A percentile compares a stretch with the other conserved stretches of the same genome.
Conservation (phyloP, 2,797 vertebrate species). For the Lemur catta region DNA sequence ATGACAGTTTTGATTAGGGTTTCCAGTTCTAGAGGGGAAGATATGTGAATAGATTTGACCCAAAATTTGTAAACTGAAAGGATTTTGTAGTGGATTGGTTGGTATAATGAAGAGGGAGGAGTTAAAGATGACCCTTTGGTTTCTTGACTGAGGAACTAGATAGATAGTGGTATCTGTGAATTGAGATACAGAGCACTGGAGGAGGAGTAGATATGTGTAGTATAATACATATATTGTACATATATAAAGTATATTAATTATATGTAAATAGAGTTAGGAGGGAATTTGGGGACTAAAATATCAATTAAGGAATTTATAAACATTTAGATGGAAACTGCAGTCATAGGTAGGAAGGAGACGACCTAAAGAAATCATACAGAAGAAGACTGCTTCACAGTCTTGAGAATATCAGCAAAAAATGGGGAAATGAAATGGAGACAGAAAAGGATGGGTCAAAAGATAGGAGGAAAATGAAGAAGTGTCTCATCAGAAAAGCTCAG, state of each 20-base stretch:
- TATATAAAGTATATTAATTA: neutral
- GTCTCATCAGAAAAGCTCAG: slow-evolving; percentile 2
- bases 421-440: neutral
- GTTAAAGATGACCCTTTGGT: neutral
- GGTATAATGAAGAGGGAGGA: neutral
- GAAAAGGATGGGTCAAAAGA: neutral
- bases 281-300: neutral
- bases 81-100: neutral
- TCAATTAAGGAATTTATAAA: neutral
- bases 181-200: neutral
- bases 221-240: neutral
- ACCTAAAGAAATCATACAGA: neutral
- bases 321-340: neutral
- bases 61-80: neutral
- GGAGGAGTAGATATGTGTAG: neutral
- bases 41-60: neutral
- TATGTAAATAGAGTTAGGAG: neutral
- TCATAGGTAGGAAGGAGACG: neutral
- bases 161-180: neutral
- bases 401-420: neutral
- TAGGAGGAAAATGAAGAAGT: neutral
- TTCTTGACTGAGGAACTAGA: neutral
- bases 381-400: neutral
- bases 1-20: neutral
- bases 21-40: neutral